Base-by-base conservation (phyloP, 2,888 invertebrate species). In the Dynastes grantii region DNA sequence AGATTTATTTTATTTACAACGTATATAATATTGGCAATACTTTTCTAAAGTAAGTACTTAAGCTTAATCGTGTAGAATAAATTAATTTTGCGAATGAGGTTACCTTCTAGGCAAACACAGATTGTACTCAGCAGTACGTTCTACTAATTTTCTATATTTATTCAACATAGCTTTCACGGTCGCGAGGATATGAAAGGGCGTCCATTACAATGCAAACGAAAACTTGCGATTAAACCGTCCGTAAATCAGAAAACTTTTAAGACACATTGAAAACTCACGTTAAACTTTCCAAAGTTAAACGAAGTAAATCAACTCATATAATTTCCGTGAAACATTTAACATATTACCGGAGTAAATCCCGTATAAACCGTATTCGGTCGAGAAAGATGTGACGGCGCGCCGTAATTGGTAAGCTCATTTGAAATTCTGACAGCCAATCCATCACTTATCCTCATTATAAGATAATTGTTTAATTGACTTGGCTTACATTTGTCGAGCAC, bases 361-460 rank as follows among this genome's bases (percentile, higher is more conserved):
- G 75, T 79, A 79, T 75, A 63, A 63, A 63, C 51, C 27, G 76
- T 73, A 65, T 77, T 77, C 63, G 51, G 78, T 45, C 61, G 76
- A 77, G 65, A 61, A 63, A 68, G 76, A 78, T 78, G 78, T 81
- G 80, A 65, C 75, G 51, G 29, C n/a, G 80, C 78, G 37, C 71
- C n/a, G 82, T 82, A 80, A 81, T 81, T 81, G 83, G 82, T 80
- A 83, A 83, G 81, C 82, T 84, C 83, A 84, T 84, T 83, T 80
- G 83, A 81, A 82, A 80, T 83, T 82, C 81, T 83, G 85, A 85
- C 85, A 84, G 83, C 82, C 81, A 79, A 85, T 85, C 85, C 84
- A 85, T 85, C 85, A 85, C 81, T 81, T 81, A 80, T 81, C 80
- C 82, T 85, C 82, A 84, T 85, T 84, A 85, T 78, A 78, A 78